Conservation (phyloP, 2,797 vertebrate genomes). For the Melanotaenia pygmaea region DNA sequence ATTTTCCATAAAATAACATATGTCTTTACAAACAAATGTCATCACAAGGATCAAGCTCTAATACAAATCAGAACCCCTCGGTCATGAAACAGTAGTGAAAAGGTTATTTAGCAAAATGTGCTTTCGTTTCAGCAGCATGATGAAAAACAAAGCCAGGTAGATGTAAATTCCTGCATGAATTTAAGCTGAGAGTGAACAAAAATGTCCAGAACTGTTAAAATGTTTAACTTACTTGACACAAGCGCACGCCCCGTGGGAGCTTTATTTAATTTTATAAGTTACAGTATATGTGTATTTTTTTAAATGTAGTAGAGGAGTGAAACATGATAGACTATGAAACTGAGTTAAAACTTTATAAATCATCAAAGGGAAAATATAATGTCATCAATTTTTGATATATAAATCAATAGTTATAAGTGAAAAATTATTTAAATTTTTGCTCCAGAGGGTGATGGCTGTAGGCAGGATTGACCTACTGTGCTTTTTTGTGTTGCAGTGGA, state of each 20-base stretch:
- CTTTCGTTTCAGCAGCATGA: neutral
- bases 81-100: neutral
- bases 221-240: neutral
- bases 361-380: no score
- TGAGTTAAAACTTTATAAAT: no score
- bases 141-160: neutral
- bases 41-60: neutral
- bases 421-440: no score
- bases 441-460: no score
- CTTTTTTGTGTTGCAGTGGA: no score
- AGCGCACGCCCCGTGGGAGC: neutral
- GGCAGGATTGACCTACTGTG: no score
- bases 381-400: no score
- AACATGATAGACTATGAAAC: no score
- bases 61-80: neutral
- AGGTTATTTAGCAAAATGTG: neutral
- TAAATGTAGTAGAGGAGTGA: neutral
- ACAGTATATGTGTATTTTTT: neutral
- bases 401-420: no score
- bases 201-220: neutral
- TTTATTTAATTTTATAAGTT: neutral
- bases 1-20: neutral
- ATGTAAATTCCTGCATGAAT: neutral
- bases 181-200: neutral
- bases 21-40: neutral